phyloP scores from a whole-genome alignment of 2,888 invertebrate genomes.

The Cremastinae sp. region DNA sequence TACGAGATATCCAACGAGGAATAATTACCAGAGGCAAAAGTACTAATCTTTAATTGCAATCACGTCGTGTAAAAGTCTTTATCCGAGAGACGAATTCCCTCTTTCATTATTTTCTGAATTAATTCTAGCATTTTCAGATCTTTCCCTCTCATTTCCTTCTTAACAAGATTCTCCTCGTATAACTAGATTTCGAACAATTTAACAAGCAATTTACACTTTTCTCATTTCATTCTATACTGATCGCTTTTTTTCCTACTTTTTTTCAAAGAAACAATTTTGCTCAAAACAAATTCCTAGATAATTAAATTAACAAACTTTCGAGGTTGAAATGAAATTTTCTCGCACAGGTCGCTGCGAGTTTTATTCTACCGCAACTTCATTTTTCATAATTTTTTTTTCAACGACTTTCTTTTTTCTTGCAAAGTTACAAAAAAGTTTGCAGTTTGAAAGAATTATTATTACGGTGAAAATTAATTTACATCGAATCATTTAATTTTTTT shows the following conservation, averaged over 20 bases:
- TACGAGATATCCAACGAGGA: slow-evolving; percentile 38
- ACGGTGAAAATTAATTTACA: too few relatives aligned
- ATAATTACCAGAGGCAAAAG: slow-evolving; percentile 51
- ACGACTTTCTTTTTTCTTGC: too few relatives aligned
- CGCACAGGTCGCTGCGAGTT: too few relatives aligned
- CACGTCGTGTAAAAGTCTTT: slow-evolving; percentile 28
- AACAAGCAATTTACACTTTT: slow-evolving; percentile 11
- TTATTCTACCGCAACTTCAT: too few relatives aligned
- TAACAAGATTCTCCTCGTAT: slow-evolving; percentile 27
- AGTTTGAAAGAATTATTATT: too few relatives aligned
- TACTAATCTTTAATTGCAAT: slow-evolving; percentile 61
- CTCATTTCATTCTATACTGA: background rate
- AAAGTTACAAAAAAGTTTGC: too few relatives aligned
- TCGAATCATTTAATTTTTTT: too few relatives aligned
- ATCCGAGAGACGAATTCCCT: slow-evolving; percentile 22
- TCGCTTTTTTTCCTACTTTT: background rate
- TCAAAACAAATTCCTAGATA: too few relatives aligned
- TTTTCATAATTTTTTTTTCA: too few relatives aligned
- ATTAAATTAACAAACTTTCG: too few relatives aligned
- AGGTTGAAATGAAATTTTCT: too few relatives aligned
- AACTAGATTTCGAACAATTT: background rate
- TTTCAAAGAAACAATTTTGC: too few relatives aligned
- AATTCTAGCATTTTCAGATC: background rate
- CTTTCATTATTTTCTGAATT: slow-evolving; percentile 16
- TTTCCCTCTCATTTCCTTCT: slow-evolving; percentile 12